Evolutionary conservation across 2,113 vertebrate species (phyloP).

Genomic region (Megatriorchis doriae): DNA sequence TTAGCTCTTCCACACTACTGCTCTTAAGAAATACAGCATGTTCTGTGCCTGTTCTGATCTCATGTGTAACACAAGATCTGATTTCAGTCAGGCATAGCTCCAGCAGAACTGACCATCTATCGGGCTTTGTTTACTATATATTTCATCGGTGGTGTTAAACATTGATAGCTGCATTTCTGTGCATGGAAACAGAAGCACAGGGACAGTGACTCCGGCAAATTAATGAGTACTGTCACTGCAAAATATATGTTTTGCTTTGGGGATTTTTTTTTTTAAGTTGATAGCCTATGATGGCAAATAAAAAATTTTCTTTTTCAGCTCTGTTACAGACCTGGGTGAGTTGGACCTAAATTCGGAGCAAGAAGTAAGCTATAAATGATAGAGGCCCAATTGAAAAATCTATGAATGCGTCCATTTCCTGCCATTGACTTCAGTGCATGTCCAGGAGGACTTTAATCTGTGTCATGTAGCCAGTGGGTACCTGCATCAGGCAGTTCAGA

Average conservation of each 20-base stretch:
- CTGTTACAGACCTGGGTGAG: neutral
- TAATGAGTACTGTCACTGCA: neutral
- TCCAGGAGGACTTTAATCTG: neutral
- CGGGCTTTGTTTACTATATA: neutral
- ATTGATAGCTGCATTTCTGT: neutral
- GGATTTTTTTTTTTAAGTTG: neutral
- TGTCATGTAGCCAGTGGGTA: neutral
- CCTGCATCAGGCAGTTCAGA: neutral
- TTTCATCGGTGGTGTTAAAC: neutral
- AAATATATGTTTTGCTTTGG: neutral
- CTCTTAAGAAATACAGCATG: neutral
- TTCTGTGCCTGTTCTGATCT: neutral
- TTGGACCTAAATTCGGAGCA: neutral
- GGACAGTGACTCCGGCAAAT: neutral
- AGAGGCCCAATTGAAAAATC: neutral
- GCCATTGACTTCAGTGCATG: neutral
- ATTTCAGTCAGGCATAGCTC: neutral
- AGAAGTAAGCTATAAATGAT: neutral
- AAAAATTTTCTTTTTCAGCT: neutral
- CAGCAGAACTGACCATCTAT: neutral
- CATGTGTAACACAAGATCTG: neutral
- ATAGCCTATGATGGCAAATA: neutral
- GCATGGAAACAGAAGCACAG: neutral
- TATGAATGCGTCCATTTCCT: neutral
- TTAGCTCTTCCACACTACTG: neutral